Base-by-base conservation (phyloP, 2,888 invertebrate species). In the Osedax frankpressi region DNA sequence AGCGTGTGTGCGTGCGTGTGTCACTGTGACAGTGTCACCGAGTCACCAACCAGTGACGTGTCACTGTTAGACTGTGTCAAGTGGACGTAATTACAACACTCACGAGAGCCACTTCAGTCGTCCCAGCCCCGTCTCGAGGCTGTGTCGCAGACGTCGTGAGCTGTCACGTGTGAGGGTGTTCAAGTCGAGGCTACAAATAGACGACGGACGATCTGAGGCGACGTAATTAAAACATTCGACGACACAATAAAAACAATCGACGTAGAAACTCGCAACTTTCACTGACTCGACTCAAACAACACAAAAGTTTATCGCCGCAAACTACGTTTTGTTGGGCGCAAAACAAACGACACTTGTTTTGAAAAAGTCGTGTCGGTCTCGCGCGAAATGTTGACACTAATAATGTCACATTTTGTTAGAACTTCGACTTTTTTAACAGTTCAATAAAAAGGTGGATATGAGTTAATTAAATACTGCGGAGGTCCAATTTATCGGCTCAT, bases 1-100 rank as follows among this genome's bases (percentile, higher is more conserved):
- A n/a, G 65, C 2, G 24, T 65, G 65, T 65, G 65, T 65, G 2
- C 24, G 65, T 65, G 65, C 65, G 65, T 65, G 65, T 65, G 24
- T 65, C 2, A 2, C 11, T 65, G 65, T 65, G 65, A n/a, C 65
- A 65, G n/a, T n/a, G 19, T 65, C n/a, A 65, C 65, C 19, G 65
- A n/a, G 65, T 65, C 65, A 65, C 65, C 65, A 24, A 65, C 25
- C 6, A 65, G 0, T 24, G 65, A 65, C 19, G 65, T 65, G 24
- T 65, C 65, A 65, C 6, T 65, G 24, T 65, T 24, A 65, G 19
- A 65, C 65, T 24, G 0, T 24, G 19, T 65, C 65, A 65, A 65
- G 65, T 65, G 14, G 24, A 65, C 65, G 65, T n/a, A 65, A n/a
- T 65, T 65, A 65, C 65, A 65, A 65, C 3, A 11, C 65, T 65